These are phyloP conservation scores for Drosophila malerkotliana DNA, from an alignment of 1,140 invertebrate genomes.

Conservation along the genomic window DNA sequence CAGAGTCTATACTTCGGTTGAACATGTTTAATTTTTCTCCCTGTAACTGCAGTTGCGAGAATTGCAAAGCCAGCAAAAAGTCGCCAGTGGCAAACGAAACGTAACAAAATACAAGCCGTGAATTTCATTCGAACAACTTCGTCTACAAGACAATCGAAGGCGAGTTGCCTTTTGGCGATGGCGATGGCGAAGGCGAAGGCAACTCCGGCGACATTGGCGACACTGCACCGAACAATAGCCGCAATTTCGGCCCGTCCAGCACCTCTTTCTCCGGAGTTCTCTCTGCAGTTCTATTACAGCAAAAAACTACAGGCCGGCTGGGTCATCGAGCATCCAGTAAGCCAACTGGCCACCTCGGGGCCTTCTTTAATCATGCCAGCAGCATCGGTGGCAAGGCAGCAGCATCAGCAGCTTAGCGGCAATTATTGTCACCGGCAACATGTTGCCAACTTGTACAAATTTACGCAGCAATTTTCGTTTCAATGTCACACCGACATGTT, in stretches of 20 bases:
- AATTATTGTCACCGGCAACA: conserved; percentile 68
- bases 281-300: conserved; percentile 18
- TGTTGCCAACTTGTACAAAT: conserved; percentile 52
- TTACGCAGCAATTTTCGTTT: conserved; percentile 57
- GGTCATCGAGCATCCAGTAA: conserved; percentile 22
- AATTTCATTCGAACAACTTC: conserved; percentile 80
- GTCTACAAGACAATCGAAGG: conserved; percentile 80
- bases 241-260: conserved; percentile 55
- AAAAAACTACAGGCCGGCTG: conserved; percentile 13
- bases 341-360: conserved; percentile 29
- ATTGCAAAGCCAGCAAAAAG: conserved; percentile 58
- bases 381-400: conserved; percentile 20
- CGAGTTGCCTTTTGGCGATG: conserved; percentile 48
- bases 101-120: conserved; percentile 82
- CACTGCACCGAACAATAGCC: conserved; percentile 59
- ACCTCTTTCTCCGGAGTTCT: not conserved
- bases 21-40: conserved; percentile 9
- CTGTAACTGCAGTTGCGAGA: conserved; percentile 20
- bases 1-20: no score
- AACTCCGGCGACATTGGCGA: conserved; percentile 76
- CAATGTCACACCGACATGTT: conserved; percentile 40
- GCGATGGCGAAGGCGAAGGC: conserved; percentile 65
- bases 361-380: conserved; percentile 49
- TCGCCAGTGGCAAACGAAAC: conserved; percentile 70
- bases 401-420: conserved; percentile 39